A percentile compares a stretch with the other conserved stretches of the same genome.
These are phyloP conservation scores for Babyrousa celebensis DNA, from an alignment of 2,797 vertebrate species.

Conservation along the genomic window DNA sequence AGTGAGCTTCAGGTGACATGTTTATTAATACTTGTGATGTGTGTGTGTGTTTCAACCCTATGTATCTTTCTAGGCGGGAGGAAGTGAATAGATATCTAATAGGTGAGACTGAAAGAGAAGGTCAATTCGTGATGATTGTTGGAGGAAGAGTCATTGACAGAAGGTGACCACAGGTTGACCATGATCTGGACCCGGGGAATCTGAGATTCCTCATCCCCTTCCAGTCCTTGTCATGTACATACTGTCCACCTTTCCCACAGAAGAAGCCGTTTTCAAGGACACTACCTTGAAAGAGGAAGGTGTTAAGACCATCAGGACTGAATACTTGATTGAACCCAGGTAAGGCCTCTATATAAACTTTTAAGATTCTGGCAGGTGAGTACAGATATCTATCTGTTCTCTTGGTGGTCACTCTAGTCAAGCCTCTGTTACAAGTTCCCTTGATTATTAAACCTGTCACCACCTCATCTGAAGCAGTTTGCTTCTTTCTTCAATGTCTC, in stretches of 20 bases:
- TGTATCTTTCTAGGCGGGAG: not conserved
- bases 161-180: not conserved
- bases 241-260: not conserved
- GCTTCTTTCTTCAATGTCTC: not conserved
- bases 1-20: not conserved
- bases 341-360: not conserved
- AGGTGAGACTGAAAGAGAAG: not conserved
- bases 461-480: not conserved
- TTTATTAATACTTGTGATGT: not conserved
- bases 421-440: not conserved
- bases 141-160: not conserved
- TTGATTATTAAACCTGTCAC: no score
- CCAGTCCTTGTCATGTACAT: not conserved
- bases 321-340: not conserved
- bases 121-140: not conserved
- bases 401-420: not conserved
- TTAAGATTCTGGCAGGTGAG: not conserved
- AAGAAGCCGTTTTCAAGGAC: not conserved
- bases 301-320: not conserved
- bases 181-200: not conserved
- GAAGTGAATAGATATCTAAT: not conserved
- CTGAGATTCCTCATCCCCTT: not conserved
- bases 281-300: not conserved
- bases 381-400: not conserved
- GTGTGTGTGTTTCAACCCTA: not conserved